Conservation (phyloP, 2,888 invertebrate species). For the Andrena trimmerana region DNA sequence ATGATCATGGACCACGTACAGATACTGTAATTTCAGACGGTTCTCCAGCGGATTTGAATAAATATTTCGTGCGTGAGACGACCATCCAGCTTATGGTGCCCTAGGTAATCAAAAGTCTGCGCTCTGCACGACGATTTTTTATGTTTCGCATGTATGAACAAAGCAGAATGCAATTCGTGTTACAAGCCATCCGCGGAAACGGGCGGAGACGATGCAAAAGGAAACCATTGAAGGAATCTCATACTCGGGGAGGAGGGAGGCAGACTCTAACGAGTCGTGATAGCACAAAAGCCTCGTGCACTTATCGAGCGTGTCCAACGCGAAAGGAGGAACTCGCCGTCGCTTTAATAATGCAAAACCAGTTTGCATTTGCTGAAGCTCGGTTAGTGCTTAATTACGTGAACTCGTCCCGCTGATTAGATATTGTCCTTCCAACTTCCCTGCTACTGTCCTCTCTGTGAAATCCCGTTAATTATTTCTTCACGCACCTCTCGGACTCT, state of each 20-base stretch:
- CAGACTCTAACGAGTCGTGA: conserved; percentile 67
- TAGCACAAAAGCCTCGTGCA: conserved; percentile 64
- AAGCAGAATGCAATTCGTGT: conserved; percentile 16
- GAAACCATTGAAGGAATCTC: conserved; percentile 58
- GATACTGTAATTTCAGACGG: conserved; percentile 7
- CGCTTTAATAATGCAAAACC: conserved; percentile 80
- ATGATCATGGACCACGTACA: conserved; percentile 4
- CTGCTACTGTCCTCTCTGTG: conserved; percentile 45
- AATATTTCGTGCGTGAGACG: neutral
- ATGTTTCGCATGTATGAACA: neutral
- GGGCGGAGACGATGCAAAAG: conserved; percentile 15
- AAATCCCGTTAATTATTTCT: conserved; percentile 70
- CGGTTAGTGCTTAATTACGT: conserved; percentile 79
- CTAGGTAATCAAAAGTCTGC: neutral
- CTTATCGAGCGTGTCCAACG: conserved; percentile 67
- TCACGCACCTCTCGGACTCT: conserved; percentile 32
- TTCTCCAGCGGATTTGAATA: neutral
- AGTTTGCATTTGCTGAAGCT: conserved; percentile 78
- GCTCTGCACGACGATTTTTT: neutral
- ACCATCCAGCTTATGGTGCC: neutral
- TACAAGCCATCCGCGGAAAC: conserved; percentile 17
- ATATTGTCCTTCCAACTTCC: conserved; percentile 67
- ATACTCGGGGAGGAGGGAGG: conserved; percentile 30
- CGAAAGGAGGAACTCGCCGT: conserved; percentile 58
- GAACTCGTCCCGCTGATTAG: conserved; percentile 72